A percentile compares a stretch with the other conserved stretches of the same genome.
These are phyloP conservation scores for Microplitis mediator DNA, from an alignment of 1,140 invertebrate genomes.

Conservation along the genomic window DNA sequence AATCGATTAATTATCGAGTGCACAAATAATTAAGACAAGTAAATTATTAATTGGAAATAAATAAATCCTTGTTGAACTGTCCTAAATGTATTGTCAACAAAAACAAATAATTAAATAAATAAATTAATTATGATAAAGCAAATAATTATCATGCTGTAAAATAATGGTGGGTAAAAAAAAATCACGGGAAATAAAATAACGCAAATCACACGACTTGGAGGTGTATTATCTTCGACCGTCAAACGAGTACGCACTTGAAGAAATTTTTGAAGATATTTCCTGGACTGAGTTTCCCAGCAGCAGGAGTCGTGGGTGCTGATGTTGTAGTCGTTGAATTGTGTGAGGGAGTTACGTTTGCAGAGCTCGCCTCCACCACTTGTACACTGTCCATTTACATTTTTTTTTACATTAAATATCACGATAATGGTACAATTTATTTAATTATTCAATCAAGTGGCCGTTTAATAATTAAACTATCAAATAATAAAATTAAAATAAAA, in stretches of 20 bases:
- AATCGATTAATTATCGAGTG: too few species aligned
- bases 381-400: constrained; percentile 53
- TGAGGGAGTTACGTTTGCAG: constrained; percentile 53
- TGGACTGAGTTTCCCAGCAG: constrained; percentile 77
- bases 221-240: constrained; percentile 33
- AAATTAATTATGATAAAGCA: background rate
- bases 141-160: background rate
- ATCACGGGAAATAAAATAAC: background rate
- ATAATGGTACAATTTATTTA: background rate
- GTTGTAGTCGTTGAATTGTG: constrained; percentile 65
- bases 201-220: constrained; percentile 31
- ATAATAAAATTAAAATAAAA: too few species aligned
- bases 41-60: background rate
- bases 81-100: background rate
- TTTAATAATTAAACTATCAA: too few species aligned
- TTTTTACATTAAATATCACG: constrained; percentile 23
- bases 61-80: background rate
- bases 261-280: constrained; percentile 94
- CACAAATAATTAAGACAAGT: too few species aligned
- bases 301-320: constrained; percentile 66
- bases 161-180: background rate
- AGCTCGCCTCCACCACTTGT: constrained; percentile 54
- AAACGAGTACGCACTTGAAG: constrained; percentile 78
- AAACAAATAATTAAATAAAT: background rate
- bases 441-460: too few species aligned